phyloP scores from a whole-genome alignment of 1,140 invertebrate species.

The Hermetia illucens region DNA sequence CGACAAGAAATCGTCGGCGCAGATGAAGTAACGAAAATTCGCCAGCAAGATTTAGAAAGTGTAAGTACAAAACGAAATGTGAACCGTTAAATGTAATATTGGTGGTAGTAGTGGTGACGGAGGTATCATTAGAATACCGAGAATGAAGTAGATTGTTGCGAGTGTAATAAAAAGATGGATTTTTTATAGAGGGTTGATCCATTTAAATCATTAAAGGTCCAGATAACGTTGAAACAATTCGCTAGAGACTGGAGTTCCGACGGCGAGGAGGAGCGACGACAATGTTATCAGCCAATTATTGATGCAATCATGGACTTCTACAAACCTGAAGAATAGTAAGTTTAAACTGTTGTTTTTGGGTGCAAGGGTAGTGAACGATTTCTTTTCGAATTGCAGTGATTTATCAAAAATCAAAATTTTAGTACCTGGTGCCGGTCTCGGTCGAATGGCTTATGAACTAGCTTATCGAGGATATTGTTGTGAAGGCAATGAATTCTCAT shows the following conservation, averaged over 20 bases:
- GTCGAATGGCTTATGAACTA: constrained; percentile 85
- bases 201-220: constrained; percentile 48
- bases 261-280: constrained; percentile 65
- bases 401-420: constrained; percentile 55
- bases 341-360: constrained; percentile 2
- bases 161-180: too few relatives aligned
- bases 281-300: constrained; percentile 86
- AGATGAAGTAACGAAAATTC: constrained; percentile 19
- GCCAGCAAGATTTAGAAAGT: constrained; percentile 25
- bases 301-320: constrained; percentile 65
- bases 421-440: constrained; percentile 90
- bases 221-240: constrained; percentile 87
- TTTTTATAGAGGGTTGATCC: constrained; percentile 28
- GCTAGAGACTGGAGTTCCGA: constrained; percentile 87
- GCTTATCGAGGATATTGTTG: constrained; percentile 77
- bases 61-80: constrained; percentile 10
- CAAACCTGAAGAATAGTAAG: constrained; percentile 38
- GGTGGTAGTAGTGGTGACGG: neutral
- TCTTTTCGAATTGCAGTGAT: constrained; percentile 27
- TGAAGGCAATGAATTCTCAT: constrained; percentile 94
- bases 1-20: constrained; percentile 11
- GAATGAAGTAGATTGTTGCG: too few relatives aligned
- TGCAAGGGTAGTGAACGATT: constrained; percentile 1
- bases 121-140: neutral
- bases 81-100: constrained; percentile 17